These are phyloP conservation scores for Ormia ochracea DNA, from an alignment of 2,888 invertebrate genomes.

Conservation along the genomic window DNA sequence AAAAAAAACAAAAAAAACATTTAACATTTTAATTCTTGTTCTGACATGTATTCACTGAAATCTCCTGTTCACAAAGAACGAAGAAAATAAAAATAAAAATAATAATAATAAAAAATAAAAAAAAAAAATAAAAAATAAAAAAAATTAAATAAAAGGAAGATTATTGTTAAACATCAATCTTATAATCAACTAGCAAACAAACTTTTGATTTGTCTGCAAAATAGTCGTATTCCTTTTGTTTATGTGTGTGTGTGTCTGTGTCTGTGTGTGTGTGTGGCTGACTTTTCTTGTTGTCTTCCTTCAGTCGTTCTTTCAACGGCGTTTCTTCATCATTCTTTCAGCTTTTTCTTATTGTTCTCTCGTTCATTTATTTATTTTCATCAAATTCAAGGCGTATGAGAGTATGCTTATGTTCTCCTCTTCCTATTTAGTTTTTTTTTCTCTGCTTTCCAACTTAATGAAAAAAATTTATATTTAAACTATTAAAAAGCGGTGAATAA, in stretches of 20 bases:
- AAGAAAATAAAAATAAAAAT: neutral
- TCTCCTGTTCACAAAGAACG: neutral
- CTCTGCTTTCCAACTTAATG: slow-evolving; percentile 11
- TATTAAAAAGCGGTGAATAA: slow-evolving; percentile 15
- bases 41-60: slow-evolving; percentile 39
- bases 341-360: slow-evolving; percentile 33
- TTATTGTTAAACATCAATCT: slow-evolving; percentile 57
- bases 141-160: slow-evolving; percentile 18
- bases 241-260: neutral
- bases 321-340: slow-evolving; percentile 8
- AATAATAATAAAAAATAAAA: neutral
- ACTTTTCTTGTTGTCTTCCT: neutral
- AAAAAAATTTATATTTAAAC: slow-evolving; percentile 47
- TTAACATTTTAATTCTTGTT: slow-evolving; percentile 41
- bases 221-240: neutral
- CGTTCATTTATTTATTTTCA: slow-evolving; percentile 58
- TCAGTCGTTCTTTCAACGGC: neutral
- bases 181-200: slow-evolving; percentile 56
- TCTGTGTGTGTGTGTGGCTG: neutral
- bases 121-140: neutral
- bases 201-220: slow-evolving; percentile 61
- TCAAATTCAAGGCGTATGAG: slow-evolving; percentile 49
- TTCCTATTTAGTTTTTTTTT: neutral
- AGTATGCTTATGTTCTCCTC: slow-evolving; percentile 36
- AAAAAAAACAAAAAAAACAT: no score